Evolutionary conservation across 2,113 vertebrate genomes (phyloP), one percentile per base, ranked within the genome.

Genomic region (Zosterops japonicus): DNA sequence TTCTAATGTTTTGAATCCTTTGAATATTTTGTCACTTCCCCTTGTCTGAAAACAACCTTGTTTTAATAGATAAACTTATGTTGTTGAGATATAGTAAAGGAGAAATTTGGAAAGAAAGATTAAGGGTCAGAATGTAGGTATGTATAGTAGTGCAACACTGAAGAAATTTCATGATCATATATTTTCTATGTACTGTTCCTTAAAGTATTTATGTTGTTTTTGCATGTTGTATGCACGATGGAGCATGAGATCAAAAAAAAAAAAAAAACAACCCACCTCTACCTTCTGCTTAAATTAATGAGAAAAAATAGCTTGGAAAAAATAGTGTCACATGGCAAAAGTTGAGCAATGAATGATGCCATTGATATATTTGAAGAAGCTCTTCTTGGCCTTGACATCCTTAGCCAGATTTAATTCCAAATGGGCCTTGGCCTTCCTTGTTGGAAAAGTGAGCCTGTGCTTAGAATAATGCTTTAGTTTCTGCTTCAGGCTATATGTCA

Each of bases 71-170:
- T 47, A 60, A 71, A 68, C 2, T 11, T 56, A 44, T 9, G 8
- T 47, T 64, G 10, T 28, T 14, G 29, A 69, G 13, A 52, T n/a
- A 41, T 1, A 68, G 22, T 36, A 68, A 88, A 63, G 29, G 4
- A 60, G 59, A 92, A 67, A 56, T 24, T n/a, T 12, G 14, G 5
- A 21, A 72, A 44, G 53, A 65, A 65, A 60, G 5, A 23, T 0
- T 33, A 29, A 89, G 17, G 7, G 14, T 53, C 24, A 42, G 13
- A 42, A 67, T 19, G 5, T 33, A 67, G 5, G 14, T 70, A 19
- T 24, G 6, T 29, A 12, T 9, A 67, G 5, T 29, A 53, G 4
- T 33, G 3, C 7, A 75, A 46, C 22, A 24, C 4, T 1, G 3
- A 91, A 67, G 35, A 81, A 84, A 31, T 36, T 39, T 50, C 69